Evolutionary conservation across 2,113 vertebrate genomes (phyloP).

Genomic region (Austrofundulus limnaeus): DNA sequence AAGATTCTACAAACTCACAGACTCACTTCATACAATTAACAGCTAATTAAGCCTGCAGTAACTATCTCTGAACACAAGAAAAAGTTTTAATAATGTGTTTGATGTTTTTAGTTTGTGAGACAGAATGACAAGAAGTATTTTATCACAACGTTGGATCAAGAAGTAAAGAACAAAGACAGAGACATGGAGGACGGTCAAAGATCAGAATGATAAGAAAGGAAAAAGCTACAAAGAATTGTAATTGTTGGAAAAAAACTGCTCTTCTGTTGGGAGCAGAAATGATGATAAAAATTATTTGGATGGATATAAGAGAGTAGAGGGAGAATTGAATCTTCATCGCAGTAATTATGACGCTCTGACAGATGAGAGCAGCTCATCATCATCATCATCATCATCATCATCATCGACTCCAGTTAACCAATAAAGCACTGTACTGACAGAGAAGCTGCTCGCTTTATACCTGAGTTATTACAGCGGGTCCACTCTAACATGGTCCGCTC

Average conservation of each 20-base stretch:
- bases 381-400: background rate
- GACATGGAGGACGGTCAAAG: background rate
- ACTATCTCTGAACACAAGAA: background rate
- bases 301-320: background rate
- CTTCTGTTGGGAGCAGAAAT: background rate
- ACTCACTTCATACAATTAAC: slow-evolving; percentile 1
- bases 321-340: slow-evolving; percentile 10
- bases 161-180: background rate
- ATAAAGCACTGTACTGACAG: no score
- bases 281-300: background rate
- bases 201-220: background rate
- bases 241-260: background rate
- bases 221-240: background rate
- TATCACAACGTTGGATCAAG: background rate
- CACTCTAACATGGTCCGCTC: no score
- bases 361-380: background rate
- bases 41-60: slow-evolving; percentile 7
- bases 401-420: background rate
- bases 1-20: slow-evolving; percentile 10
- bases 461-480: no score
- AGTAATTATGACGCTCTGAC: slow-evolving; percentile 16
- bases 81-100: background rate
- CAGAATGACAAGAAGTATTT: background rate
- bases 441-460: no score
- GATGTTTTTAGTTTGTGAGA: background rate